phyloP scores from a whole-genome alignment of 2,797 vertebrate species.

The Hybognathus amarus region DNA sequence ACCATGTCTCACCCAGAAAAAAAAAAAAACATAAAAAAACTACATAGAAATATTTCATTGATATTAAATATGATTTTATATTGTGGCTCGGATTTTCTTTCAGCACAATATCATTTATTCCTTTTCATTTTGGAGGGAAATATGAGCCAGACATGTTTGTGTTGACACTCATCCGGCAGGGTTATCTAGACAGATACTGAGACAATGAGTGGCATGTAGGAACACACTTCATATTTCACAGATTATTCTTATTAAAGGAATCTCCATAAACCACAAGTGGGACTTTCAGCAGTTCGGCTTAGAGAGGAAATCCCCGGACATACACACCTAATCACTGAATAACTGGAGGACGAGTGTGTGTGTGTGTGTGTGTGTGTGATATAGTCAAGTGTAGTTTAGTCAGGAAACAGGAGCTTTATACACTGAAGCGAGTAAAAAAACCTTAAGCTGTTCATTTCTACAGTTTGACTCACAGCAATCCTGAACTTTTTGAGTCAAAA shows the following conservation, averaged over 20 bases:
- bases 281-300: neutral
- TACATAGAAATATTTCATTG: neutral
- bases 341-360: neutral
- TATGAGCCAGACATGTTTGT: neutral
- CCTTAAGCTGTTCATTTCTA: too few species aligned
- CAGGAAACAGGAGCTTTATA: too few species aligned
- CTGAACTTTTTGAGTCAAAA: too few species aligned
- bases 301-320: conserved; percentile 15
- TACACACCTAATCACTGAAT: neutral
- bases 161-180: neutral
- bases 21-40: neutral
- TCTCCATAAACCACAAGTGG: conserved; percentile 19
- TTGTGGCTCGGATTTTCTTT: too few species aligned
- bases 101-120: too few species aligned
- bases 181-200: neutral
- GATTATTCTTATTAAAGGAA: conserved; percentile 12
- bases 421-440: too few species aligned
- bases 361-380: too few species aligned
- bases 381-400: too few species aligned
- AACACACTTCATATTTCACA: conserved; percentile 16
- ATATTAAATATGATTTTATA: too few species aligned
- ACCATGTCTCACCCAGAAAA: neutral
- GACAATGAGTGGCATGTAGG: conserved; percentile 20
- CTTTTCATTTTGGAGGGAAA: neutral
- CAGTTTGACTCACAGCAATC: too few species aligned